These are phyloP conservation scores for Phrynocephalus versicolor DNA, from an alignment of 2,113 vertebrate genomes.

Conservation along the genomic window DNA sequence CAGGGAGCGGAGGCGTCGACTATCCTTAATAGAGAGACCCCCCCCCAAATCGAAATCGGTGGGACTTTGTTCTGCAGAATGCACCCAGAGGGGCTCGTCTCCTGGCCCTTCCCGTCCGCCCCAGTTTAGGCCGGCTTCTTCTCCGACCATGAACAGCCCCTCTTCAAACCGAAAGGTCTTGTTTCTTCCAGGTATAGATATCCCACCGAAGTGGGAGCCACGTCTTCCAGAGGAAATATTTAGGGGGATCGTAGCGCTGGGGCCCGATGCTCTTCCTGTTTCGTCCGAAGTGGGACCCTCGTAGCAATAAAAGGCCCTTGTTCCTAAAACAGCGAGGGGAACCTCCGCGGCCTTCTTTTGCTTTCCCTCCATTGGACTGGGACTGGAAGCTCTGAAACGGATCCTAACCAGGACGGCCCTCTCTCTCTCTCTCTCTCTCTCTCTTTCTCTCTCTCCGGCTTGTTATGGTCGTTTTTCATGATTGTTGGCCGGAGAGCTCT, in stretches of 20 bases:
- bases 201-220: background rate
- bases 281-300: background rate
- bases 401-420: background rate
- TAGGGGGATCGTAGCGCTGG: background rate
- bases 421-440: background rate
- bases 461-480: background rate
- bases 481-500: no score
- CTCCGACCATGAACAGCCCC: background rate
- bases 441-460: no score
- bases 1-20: background rate
- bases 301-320: no score
- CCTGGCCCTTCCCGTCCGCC: slow-evolving; percentile 14
- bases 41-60: background rate
- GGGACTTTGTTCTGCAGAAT: background rate
- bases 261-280: background rate
- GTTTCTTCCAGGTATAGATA: no score
- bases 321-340: no score
- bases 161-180: no score
- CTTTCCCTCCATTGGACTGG: background rate
- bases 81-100: background rate
- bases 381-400: background rate
- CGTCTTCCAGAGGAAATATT: background rate
- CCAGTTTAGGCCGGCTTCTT: slow-evolving; percentile 17
- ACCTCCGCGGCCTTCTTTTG: background rate
- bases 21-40: background rate